Evolutionary conservation across 2,797 vertebrate species (phyloP).

Genomic region (Steatocranus sp.): DNA sequence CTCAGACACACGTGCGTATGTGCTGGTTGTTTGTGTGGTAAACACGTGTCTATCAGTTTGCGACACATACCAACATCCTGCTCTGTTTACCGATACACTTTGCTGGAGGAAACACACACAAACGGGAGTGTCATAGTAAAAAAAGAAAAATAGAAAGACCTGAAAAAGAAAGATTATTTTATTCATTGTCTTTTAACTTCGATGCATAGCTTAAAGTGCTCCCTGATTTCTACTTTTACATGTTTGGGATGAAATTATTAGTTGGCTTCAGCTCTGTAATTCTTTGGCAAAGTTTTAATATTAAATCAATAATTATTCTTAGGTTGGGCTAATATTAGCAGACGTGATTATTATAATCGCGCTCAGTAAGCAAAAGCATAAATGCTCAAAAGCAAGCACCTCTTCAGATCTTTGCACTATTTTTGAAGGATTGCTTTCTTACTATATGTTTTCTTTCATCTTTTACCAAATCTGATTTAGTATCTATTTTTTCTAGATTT

Average conservation of each 20-base stretch:
- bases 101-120: not conserved
- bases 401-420: not conserved
- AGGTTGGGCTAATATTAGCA: not conserved
- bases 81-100: slow-evolving; percentile 38
- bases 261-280: not conserved
- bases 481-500: not conserved
- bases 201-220: not conserved
- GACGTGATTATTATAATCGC: not conserved
- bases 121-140: not conserved
- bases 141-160: not conserved
- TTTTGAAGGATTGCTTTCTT: not conserved
- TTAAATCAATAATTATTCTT: not conserved
- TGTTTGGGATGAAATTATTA: not conserved
- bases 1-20: not conserved
- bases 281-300: not conserved
- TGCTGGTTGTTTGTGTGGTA: slow-evolving; percentile 50
- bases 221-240: not conserved
- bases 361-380: not conserved
- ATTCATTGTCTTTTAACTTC: not conserved
- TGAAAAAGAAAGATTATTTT: not conserved
- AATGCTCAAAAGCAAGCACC: not conserved
- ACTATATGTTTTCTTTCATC: not conserved
- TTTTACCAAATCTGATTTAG: not conserved
- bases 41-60: slow-evolving; percentile 29
- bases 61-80: slow-evolving; percentile 21